Conservation (phyloP, 2,113 vertebrate genomes). For the Clarias gariepinus region DNA sequence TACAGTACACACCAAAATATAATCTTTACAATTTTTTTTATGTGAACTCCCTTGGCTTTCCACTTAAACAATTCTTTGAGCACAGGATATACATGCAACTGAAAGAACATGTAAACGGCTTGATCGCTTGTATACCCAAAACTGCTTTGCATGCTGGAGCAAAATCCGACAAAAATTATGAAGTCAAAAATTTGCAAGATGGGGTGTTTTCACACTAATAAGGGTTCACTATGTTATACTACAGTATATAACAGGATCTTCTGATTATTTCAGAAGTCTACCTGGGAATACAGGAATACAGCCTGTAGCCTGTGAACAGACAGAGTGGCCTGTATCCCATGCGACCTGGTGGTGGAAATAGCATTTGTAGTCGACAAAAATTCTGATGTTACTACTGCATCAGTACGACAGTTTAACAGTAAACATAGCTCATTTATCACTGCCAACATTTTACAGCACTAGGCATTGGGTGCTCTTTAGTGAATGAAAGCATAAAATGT, state of each 20-base stretch:
- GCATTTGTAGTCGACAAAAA: neutral
- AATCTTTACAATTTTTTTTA: too few species aligned
- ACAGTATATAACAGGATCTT: neutral
- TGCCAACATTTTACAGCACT: neutral
- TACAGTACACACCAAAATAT: too few species aligned
- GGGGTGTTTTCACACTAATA: too few species aligned
- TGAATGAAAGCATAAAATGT: neutral
- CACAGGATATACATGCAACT: too few species aligned
- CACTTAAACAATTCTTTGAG: too few species aligned
- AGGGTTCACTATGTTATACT: neutral
- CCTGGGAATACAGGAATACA: neutral
- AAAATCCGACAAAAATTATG: too few species aligned
- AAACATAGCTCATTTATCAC: slow-evolving; percentile 17
- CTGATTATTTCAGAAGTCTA: neutral
- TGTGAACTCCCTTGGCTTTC: too few species aligned
- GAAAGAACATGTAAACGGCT: too few species aligned
- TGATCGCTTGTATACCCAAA: too few species aligned
- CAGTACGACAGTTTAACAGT: neutral
- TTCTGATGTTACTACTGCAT: neutral
- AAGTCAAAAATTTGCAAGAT: too few species aligned
- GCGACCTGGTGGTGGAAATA: neutral
- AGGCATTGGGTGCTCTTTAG: neutral
- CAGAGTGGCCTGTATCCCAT: neutral
- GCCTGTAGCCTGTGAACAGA: neutral
- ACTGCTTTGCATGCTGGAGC: too few species aligned